Percentiles rank a stretch among this genome's conserved stretches.
phyloP scores from a whole-genome alignment of 2,888 invertebrate species.

The Xylocampa areola region DNA sequence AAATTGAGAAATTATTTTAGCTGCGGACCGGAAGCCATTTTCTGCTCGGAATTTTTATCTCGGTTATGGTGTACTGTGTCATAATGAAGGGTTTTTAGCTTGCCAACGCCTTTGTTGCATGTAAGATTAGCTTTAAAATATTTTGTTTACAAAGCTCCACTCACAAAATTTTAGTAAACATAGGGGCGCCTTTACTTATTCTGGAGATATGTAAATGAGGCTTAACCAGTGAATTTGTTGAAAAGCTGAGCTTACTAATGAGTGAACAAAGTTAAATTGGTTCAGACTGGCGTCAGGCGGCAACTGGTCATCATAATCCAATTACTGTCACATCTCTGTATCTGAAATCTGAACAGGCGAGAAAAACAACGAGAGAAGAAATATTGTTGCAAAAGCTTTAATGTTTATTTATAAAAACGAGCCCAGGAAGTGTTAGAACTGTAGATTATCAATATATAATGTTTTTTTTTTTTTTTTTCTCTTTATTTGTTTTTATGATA shows the following conservation, averaged over 20 bases:
- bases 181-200: too few species aligned
- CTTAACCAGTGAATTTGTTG: constrained; percentile 2
- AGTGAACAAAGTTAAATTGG: constrained; percentile 32
- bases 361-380: constrained; percentile 22
- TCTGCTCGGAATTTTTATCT: constrained; percentile 12
- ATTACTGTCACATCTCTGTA: constrained; percentile 28
- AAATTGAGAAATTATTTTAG: constrained; percentile 31
- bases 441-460: too few species aligned
- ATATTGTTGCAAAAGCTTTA: not conserved
- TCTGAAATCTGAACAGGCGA: constrained; percentile 18
- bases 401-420: constrained; percentile 10
- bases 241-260: constrained; percentile 27
- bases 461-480: too few species aligned
- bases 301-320: constrained; percentile 35
- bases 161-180: too few species aligned
- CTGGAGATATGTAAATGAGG: constrained; percentile 3
- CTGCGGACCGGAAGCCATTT: constrained; percentile 11
- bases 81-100: constrained; percentile 4
- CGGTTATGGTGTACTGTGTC: constrained; percentile 1
- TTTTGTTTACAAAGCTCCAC: too few species aligned
- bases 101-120: too few species aligned
- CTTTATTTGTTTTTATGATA: too few species aligned
- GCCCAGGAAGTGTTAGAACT: too few species aligned
- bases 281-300: constrained; percentile 14
- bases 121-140: too few species aligned